phyloP scores from a whole-genome alignment of 2,797 vertebrate genomes.

The Petrocephalus sullivani region DNA sequence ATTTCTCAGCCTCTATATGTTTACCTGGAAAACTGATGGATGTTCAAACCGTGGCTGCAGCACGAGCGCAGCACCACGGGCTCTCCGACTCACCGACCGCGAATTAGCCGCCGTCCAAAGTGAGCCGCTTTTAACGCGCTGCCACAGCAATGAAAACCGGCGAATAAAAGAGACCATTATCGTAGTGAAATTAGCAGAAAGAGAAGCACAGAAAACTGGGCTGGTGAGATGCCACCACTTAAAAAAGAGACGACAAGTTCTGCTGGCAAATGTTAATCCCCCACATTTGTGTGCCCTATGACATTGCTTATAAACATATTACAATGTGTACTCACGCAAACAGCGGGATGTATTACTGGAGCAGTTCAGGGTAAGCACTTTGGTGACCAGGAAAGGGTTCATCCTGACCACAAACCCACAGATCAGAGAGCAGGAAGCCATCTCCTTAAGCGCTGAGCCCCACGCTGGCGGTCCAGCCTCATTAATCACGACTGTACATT shows the following conservation, averaged over 20 bases:
- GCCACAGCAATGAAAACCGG: background rate
- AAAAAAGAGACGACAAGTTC: background rate
- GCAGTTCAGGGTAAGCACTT: background rate
- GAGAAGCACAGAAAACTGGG: background rate
- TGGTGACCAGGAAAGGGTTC: background rate
- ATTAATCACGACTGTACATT: background rate
- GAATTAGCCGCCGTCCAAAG: background rate
- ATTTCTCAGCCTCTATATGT: background rate
- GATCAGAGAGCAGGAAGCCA: background rate
- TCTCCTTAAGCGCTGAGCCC: background rate
- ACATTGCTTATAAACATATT: background rate
- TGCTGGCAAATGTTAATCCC: background rate
- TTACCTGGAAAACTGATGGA: background rate
- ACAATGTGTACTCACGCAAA: background rate
- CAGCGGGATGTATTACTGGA: background rate
- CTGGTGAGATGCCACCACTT: background rate
- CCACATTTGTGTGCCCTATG: background rate
- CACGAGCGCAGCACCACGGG: background rate
- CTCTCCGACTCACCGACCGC: background rate
- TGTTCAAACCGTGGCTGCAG: background rate
- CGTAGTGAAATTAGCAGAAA: background rate
- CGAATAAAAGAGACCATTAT: background rate
- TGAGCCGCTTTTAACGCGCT: background rate
- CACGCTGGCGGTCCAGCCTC: background rate
- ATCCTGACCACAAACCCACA: background rate